A percentile compares a stretch with the other conserved stretches of the same genome.
Evolutionary conservation across 2,113 vertebrate species (phyloP).

Genomic region (Amazona vittata): DNA sequence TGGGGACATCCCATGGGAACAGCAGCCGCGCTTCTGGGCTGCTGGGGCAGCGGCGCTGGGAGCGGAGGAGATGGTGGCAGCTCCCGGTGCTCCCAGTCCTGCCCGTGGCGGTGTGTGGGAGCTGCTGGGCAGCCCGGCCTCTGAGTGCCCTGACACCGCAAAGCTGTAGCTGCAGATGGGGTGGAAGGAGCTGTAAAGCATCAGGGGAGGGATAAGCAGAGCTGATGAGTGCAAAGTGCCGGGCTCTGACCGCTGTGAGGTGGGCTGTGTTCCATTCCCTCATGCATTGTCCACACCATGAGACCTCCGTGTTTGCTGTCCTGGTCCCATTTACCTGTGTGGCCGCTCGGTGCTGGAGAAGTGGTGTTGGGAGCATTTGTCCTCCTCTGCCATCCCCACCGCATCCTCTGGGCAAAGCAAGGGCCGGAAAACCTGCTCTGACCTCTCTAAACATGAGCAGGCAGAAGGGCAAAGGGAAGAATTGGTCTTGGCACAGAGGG

Average conservation of each 20-base stretch:
- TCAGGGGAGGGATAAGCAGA: neutral
- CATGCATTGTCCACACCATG: neutral
- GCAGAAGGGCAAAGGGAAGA: neutral
- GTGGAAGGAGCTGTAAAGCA: neutral
- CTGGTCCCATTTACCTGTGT: neutral
- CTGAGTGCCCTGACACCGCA: neutral
- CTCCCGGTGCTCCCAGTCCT: neutral
- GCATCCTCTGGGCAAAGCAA: neutral
- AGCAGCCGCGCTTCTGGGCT: neutral
- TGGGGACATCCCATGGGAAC: fast-evolving
- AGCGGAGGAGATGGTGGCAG: neutral
- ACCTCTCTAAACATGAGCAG: neutral
- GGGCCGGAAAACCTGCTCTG: neutral
- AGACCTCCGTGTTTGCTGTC: neutral
- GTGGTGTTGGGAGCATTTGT: fast-evolving
- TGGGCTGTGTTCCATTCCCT: neutral
- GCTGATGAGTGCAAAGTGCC: fast-evolving
- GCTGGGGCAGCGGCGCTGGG: neutral
- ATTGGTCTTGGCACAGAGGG: neutral
- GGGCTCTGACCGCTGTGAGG: neutral
- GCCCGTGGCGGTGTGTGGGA: fast-evolving
- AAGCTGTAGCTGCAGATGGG: neutral
- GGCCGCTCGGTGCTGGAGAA: neutral
- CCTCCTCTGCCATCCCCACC: neutral
- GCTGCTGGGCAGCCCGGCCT: neutral